Percentiles rank a stretch among this genome's conserved stretches.
These are phyloP conservation scores for Drosophila paucipuncta DNA, from an alignment of 2,888 invertebrate genomes.

Conservation along the genomic window DNA sequence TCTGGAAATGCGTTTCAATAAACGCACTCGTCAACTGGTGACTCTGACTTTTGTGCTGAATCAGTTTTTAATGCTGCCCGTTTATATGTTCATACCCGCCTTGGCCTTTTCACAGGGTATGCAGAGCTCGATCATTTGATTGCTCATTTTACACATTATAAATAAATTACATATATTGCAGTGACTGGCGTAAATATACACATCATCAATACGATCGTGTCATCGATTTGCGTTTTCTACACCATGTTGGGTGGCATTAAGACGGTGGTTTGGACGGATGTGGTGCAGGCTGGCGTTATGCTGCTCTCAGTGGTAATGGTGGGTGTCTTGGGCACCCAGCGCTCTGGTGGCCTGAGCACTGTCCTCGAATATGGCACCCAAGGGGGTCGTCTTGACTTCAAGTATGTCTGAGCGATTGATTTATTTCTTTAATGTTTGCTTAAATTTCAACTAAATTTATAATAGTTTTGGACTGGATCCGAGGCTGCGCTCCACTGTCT, in stretches of 20 bases:
- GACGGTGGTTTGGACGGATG: slow-evolving; percentile 87
- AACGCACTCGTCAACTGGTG: slow-evolving; percentile 80
- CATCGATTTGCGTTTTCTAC: slow-evolving; percentile 87
- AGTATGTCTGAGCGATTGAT: slow-evolving; percentile 71
- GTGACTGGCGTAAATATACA: slow-evolving; percentile 87
- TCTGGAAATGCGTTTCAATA: slow-evolving; percentile 83
- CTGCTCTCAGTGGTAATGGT: slow-evolving; percentile 84
- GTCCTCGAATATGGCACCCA: slow-evolving; percentile 83
- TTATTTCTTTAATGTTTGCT: neutral
- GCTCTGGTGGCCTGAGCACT: slow-evolving; percentile 84
- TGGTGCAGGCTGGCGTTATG: slow-evolving; percentile 85
- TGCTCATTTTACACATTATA: neutral
- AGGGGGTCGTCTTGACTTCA: slow-evolving; percentile 84
- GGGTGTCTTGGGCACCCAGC: slow-evolving; percentile 83
- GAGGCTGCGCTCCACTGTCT: slow-evolving; percentile 88
- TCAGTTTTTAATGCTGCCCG: slow-evolving; percentile 81
- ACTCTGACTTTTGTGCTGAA: slow-evolving; percentile 82
- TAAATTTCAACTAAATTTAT: neutral
- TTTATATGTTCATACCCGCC: slow-evolving; percentile 83
- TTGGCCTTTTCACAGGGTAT: slow-evolving; percentile 84
- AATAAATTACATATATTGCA: slow-evolving; percentile 69
- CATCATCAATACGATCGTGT: slow-evolving; percentile 86
- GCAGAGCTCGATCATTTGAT: neutral
- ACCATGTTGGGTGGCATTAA: slow-evolving; percentile 86
- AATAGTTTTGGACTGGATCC: slow-evolving; percentile 88